Base-by-base conservation (phyloP, 1,140 invertebrate genomes). In the Drosophila punjabiensis region DNA sequence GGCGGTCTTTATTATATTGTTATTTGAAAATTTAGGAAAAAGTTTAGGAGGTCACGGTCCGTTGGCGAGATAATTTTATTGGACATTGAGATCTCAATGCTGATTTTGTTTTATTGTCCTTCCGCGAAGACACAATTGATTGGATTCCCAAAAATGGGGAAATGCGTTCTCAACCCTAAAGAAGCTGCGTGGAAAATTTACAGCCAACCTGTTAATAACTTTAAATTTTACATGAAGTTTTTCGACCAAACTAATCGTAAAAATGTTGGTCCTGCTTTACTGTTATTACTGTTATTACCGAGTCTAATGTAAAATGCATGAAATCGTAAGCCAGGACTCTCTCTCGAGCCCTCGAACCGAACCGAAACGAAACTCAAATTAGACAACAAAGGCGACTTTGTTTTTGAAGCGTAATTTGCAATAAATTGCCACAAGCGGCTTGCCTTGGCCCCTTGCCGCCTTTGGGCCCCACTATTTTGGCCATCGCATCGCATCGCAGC, bases 391-490 rank as follows among this genome's bases (percentile, higher is more conserved):
- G 55, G 67, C 76, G 81, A 79, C 75, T 82, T 89, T 88, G 86
- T 79, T 88, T 89, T 88, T 82, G 85, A 88, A 89, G 86, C 82
- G 71, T 90, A 86, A 90, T 90, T 90, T 90, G 86, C 86, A 90
- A 90, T 90, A 90, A 90, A 90, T 90, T 90, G 82, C 82, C 82
- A 71, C 64, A 56, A 68, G 82, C 82, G 73, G 68, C 81, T 71
- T 71, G 41, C 63, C 65, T 28, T 70, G 39, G 50, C 71, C 58
- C 24, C 53, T 66, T 60, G 37, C 61, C 32, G 37, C 20, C 50
- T 47, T 69, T 24, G 24, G 58, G 64, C 45, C 35, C 78, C 76
- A 86, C 63, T 79, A 79, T 81, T 89, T 82, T 82, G 82, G 74
- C 74, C 80, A 71, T 67, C 52, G 77, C 66, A 43, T 62, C 55